Evolutionary conservation across 2,888 invertebrate species (phyloP), one percentile per base, ranked within the genome.

Genomic region (Pristionchus entomophagus): DNA sequence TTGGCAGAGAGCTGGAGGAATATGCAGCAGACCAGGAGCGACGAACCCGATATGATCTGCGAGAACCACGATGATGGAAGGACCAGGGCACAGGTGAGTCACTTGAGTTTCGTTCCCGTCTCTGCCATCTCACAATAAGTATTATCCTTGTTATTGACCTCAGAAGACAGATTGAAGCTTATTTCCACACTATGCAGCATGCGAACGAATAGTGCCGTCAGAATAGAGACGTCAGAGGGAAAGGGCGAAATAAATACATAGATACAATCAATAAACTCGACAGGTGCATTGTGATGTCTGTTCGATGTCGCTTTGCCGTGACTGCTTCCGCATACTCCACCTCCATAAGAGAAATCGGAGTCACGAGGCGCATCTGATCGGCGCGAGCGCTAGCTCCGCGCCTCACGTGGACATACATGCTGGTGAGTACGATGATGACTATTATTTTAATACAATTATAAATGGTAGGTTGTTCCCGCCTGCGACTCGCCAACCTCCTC

Each of bases 251-350:
- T n/a, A n/a, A n/a, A n/a, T n/a, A n/a, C n/a, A n/a, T n/a, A n/a
- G n/a, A n/a, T n/a, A n/a, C n/a, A 96, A 96, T 93, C 98, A 98
- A 5, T 73, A 73, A 0, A 95, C 96, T 17, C n/a, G n/a, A 84
- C 87, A 90, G 87, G 96, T 99, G 87, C 96, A 97, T 91, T 99
- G 99, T 94, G 96, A 96, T 90, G 95, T 95, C 12, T 99, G 99
- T 93, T 88, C 89, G 17, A 81, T 88, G 56, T 86, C 88, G 88
- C 95, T 99, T 51, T 99, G 99, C 94, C 86, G 96, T 0, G 99
- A 99, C 94, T 99, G 99, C 94, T 98, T 99, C 94, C 95, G 97
- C 85, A 97, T 97, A 94, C 95, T 99, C 87, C 99, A 99, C 94
- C 95, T 99, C 85, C 97, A 97, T 93, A 95, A 97, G 82, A 96